Evolutionary conservation across 1,140 invertebrate species (phyloP).

Genomic region (Cotesia glomerata): DNA sequence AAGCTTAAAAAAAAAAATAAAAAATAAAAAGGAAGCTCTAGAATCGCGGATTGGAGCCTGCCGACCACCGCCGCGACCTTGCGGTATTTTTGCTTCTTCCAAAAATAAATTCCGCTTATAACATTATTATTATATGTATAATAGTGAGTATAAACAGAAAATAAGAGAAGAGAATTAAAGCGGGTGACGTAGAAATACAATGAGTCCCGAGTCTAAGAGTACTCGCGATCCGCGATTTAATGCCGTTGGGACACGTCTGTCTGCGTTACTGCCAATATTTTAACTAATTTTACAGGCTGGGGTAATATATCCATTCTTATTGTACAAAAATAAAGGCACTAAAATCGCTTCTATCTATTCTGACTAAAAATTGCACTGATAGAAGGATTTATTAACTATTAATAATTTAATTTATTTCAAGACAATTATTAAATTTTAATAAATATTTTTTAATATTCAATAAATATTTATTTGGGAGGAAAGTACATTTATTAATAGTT

Average conservation of each 20-base stretch:
- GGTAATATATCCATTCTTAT: too few species aligned
- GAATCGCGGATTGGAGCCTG: not conserved
- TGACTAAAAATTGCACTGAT: too few species aligned
- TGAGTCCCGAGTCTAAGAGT: conserved; percentile 36
- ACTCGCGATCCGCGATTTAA: conserved; percentile 3
- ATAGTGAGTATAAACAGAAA: not conserved
- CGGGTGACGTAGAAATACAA: conserved; percentile 30
- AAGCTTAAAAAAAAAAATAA: not conserved
- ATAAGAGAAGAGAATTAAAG: conserved; percentile 20
- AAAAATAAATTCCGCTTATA: conserved; percentile 63
- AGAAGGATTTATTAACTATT: too few species aligned
- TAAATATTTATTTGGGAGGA: too few species aligned
- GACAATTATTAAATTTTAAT: too few species aligned
- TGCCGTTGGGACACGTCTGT: conserved; percentile 8
- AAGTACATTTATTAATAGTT: too few species aligned
- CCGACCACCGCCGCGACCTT: conserved; percentile 55
- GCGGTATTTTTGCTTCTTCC: conserved; percentile 58
- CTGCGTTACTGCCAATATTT: too few species aligned
- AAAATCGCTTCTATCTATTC: too few species aligned
- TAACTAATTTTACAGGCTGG: too few species aligned
- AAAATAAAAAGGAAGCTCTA: not conserved
- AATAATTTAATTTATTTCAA: too few species aligned
- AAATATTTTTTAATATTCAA: too few species aligned
- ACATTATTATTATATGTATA: conserved; percentile 37
- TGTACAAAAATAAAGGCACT: too few species aligned